Evolutionary conservation across 2,113 vertebrate species (phyloP).

Genomic region (Aplodontia rufa): DNA sequence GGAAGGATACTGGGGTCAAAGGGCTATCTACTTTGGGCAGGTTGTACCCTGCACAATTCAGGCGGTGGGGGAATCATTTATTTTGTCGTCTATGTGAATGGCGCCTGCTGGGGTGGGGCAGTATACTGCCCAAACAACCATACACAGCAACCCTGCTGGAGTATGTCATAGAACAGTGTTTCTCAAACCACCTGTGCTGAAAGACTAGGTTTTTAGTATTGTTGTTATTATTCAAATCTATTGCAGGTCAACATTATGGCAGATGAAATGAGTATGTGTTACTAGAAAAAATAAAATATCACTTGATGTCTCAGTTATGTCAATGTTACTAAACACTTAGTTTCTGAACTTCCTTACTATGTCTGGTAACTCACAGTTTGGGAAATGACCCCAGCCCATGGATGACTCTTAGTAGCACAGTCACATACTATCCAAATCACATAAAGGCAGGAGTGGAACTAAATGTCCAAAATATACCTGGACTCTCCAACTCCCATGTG

Average conservation of each 20-base stretch:
- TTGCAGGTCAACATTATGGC: neutral
- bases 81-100: neutral
- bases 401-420: neutral
- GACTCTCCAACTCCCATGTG: neutral
- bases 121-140: neutral
- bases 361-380: neutral
- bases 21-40: neutral
- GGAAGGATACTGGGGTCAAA: neutral
- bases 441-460: neutral
- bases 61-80: neutral
- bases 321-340: neutral
- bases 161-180: neutral
- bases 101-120: neutral
- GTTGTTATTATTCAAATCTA: neutral
- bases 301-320: neutral
- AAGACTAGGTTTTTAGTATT: neutral
- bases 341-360: neutral
- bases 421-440: neutral
- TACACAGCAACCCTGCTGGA: neutral
- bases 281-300: constrained; percentile 9
- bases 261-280: neutral
- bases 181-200: neutral
- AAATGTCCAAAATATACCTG: neutral
- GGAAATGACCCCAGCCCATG: neutral
- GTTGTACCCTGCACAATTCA: neutral